A percentile compares a stretch with the other conserved stretches of the same genome.
Conservation (phyloP, 2,797 vertebrate species). For the Cyprinodon diabolis region DNA sequence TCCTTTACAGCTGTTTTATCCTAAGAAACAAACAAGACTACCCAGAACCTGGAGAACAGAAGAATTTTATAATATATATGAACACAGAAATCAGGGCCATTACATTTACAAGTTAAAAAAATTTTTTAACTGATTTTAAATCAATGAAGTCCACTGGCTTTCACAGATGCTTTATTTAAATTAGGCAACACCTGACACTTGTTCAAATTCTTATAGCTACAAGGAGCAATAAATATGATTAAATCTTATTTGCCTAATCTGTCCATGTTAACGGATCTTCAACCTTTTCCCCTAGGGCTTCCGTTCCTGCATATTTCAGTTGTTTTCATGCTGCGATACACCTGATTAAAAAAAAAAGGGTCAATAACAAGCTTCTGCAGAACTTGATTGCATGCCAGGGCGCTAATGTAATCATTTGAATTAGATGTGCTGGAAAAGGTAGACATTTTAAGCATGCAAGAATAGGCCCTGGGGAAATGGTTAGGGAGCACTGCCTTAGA, state of each 20-base stretch:
- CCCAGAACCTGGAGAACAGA: neutral
- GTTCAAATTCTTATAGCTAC: neutral
- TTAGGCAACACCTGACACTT: neutral
- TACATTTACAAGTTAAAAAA: neutral
- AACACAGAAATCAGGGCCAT: too few species aligned
- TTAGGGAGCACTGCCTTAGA: too few species aligned
- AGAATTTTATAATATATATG: too few species aligned
- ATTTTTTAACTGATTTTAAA: neutral
- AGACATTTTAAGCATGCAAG: neutral
- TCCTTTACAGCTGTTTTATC: constrained; percentile 3
- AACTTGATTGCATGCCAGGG: neutral
- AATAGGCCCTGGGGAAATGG: neutral
- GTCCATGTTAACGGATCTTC: too few species aligned
- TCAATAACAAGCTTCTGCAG: neutral
- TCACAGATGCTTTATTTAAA: neutral
- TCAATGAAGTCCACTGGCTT: neutral
- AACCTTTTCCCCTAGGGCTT: neutral
- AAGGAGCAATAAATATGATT: neutral
- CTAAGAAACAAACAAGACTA: neutral
- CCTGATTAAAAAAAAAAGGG: constrained; percentile 4
- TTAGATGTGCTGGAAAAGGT: neutral
- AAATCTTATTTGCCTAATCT: neutral
- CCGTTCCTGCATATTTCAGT: neutral
- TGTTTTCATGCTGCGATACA: neutral
- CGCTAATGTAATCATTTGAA: neutral